Percentiles rank a stretch among this genome's conserved stretches.
phyloP scores from a whole-genome alignment of 2,797 vertebrate species.

The Hoplostethus atlanticus region DNA sequence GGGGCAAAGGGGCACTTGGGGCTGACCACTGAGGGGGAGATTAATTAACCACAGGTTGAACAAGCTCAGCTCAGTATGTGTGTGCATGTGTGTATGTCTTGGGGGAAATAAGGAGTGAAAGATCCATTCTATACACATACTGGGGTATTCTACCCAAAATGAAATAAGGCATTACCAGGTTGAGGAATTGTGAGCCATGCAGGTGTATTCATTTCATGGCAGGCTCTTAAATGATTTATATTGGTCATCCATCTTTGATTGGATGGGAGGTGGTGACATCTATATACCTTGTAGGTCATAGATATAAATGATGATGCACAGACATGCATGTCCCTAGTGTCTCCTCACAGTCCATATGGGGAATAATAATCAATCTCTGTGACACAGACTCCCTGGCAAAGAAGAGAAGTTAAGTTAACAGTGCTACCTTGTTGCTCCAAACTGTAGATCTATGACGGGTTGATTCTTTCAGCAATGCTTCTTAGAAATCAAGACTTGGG shows the following conservation, averaged over 20 bases:
- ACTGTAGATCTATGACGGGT: conserved; percentile 30
- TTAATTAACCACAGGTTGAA: conserved; percentile 56
- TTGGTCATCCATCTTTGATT: conserved; percentile 69
- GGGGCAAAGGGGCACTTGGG: conserved; percentile 47
- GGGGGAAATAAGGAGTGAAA: conserved; percentile 12
- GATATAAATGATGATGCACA: conserved; percentile 73
- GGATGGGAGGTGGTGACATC: conserved; percentile 70
- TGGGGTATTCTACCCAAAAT: conserved; percentile 27
- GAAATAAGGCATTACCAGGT: conserved; percentile 26
- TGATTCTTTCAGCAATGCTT: conserved; percentile 60
- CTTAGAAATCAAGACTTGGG: conserved; percentile 61
- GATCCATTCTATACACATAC: conserved; percentile 32
- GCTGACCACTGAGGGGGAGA: conserved; percentile 52
- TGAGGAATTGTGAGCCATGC: conserved; percentile 13
- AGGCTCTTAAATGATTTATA: conserved; percentile 66
- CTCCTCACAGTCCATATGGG: conserved; percentile 57
- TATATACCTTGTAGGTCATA: conserved; percentile 75
- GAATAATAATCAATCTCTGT: conserved; percentile 75
- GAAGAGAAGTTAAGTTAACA: conserved; percentile 45
- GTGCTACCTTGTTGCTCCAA: conserved; percentile 36
- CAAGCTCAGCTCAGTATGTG: conserved; percentile 9
- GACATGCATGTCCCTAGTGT: conserved; percentile 63
- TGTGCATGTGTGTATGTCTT: conserved; percentile 8
- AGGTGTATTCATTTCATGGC: conserved; percentile 42
- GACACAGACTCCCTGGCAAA: conserved; percentile 59